Conservation (phyloP, 2,888 invertebrate species). For the Sarcophaga rosellei region DNA sequence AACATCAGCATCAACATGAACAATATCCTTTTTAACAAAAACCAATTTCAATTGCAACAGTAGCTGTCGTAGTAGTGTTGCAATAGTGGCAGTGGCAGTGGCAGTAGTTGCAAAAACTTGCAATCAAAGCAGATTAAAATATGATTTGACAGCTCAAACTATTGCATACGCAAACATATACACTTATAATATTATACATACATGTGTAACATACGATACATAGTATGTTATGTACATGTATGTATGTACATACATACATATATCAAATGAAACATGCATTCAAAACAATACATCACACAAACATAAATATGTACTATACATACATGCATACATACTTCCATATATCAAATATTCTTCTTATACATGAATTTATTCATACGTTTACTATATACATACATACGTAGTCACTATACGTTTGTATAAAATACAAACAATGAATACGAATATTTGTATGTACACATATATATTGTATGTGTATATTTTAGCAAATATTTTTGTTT, state of each 20-base stretch:
- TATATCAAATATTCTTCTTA: too few relatives aligned
- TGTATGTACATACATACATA: not conserved
- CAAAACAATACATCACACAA: not conserved
- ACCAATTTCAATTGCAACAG: conserved; percentile 9
- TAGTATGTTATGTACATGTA: not conserved
- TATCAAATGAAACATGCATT: not conserved
- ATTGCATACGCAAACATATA: conserved; percentile 17
- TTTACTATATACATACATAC: too few relatives aligned
- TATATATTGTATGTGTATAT: not conserved
- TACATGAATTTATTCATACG: too few relatives aligned
- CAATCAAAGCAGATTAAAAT: conserved; percentile 80
- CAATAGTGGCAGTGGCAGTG: conserved; percentile 11
- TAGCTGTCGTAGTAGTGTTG: not conserved
- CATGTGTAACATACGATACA: too few relatives aligned
- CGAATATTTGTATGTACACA: too few relatives aligned
- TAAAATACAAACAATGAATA: too few relatives aligned
- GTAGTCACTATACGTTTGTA: too few relatives aligned
- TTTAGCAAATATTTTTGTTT: not conserved
- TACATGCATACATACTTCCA: too few relatives aligned
- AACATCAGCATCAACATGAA: conserved; percentile 10
- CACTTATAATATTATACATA: conserved; percentile 16
- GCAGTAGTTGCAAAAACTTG: conserved; percentile 62
- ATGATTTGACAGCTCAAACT: conserved; percentile 77
- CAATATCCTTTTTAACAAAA: not conserved
- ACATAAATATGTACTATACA: too few relatives aligned